These are phyloP conservation scores for Byasa hedistus DNA, from an alignment of 2,888 invertebrate species.

Conservation along the genomic window DNA sequence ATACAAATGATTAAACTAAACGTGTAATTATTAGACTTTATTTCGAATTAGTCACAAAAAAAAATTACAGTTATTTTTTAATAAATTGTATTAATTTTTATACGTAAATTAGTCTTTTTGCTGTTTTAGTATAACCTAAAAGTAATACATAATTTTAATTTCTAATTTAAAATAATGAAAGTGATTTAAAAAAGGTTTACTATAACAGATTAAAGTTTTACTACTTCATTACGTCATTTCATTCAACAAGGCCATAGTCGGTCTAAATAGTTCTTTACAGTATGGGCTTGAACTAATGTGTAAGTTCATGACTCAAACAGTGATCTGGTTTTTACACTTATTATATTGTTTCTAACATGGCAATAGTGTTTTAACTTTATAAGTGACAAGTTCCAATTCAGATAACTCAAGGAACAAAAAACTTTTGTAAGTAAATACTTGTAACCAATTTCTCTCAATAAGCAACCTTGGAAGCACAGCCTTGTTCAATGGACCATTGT, in stretches of 20 bases:
- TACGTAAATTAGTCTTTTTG: too few species aligned
- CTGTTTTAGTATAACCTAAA: neutral
- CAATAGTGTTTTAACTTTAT: conserved; percentile 7
- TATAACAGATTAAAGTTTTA: conserved; percentile 16
- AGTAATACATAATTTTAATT: neutral
- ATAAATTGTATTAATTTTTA: too few species aligned
- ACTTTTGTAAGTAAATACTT: conserved; percentile 45
- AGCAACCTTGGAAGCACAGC: conserved; percentile 44
- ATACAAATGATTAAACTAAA: too few species aligned
- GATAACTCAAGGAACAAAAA: conserved; percentile 27
- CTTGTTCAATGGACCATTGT: conserved; percentile 45
- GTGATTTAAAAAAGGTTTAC: conserved; percentile 7
- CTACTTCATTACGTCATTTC: conserved; percentile 31
- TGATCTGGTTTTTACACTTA: conserved; percentile 30
- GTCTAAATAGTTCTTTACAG: conserved; percentile 35
- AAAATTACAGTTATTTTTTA: too few species aligned
- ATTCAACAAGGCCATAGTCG: conserved; percentile 34
- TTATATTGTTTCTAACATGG: conserved; percentile 11
- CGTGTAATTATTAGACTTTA: too few species aligned
- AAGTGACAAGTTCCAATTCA: conserved; percentile 5
- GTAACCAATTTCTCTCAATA: conserved; percentile 34
- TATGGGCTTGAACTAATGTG: conserved; percentile 36
- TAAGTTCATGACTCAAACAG: conserved; percentile 36
- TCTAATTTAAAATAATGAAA: neutral
- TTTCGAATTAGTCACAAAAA: too few species aligned